phyloP scores from a whole-genome alignment of 2,797 vertebrate species.

The Zenarchopterus dispar region DNA sequence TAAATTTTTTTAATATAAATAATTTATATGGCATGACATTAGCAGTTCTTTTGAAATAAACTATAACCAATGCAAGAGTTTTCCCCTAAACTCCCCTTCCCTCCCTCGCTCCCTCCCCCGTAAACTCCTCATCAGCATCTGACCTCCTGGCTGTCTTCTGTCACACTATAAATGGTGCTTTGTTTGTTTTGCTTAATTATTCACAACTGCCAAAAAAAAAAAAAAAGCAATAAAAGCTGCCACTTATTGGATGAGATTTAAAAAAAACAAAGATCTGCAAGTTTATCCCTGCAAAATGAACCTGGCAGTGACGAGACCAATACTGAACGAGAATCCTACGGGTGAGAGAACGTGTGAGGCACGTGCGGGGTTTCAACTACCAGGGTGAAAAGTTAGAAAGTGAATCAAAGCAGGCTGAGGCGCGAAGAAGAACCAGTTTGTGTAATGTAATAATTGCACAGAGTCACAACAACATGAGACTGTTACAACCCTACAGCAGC shows the following conservation, averaged over 20 bases:
- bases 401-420: conserved; percentile 53
- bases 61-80: conserved; percentile 79
- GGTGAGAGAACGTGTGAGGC: conserved; percentile 41
- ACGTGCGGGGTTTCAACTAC: conserved; percentile 58
- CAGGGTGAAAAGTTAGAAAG: conserved; percentile 33
- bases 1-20: conserved; percentile 99
- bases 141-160: conserved; percentile 53
- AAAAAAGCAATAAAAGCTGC: conserved; percentile 77
- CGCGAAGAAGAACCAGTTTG: conserved; percentile 25
- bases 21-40: conserved; percentile 94
- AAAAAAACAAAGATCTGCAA: conserved; percentile 45
- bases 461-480: conserved; percentile 38
- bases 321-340: conserved; percentile 64
- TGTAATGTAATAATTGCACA: conserved; percentile 45
- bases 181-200: conserved; percentile 51
- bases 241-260: conserved; percentile 68
- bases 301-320: conserved; percentile 86
- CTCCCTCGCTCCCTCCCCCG: conserved; percentile 7
- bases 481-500: conserved; percentile 65
- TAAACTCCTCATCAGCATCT: conserved; percentile 37
- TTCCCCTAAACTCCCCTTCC: conserved; percentile 37
- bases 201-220: conserved; percentile 76
- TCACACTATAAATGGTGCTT: conserved; percentile 67
- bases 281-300: conserved; percentile 83
- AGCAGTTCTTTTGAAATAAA: conserved; percentile 83